Evolutionary conservation across 2,888 invertebrate genomes (phyloP).

Genomic region (Criorhina ranunculi): DNA sequence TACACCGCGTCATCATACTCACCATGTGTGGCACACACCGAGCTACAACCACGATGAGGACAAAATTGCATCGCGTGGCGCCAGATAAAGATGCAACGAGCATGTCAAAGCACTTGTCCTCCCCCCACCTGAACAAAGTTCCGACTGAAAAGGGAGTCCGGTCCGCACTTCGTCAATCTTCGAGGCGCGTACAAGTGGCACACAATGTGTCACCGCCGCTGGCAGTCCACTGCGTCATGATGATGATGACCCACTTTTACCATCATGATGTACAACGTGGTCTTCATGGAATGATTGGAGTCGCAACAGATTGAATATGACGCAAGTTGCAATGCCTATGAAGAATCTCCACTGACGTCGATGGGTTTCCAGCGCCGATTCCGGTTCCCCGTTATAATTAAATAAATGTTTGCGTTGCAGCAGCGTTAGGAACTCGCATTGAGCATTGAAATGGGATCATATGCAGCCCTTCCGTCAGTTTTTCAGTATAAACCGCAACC

Average conservation of each 20-base stretch:
- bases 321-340: constrained; percentile 55
- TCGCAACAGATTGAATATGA: constrained; percentile 53
- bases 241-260: constrained; percentile 48
- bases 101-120: constrained; percentile 55
- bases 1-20: constrained; percentile 37
- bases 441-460: constrained; percentile 64
- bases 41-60: constrained; percentile 5
- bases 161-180: constrained; percentile 47
- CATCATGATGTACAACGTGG: constrained; percentile 46
- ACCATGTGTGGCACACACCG: constrained; percentile 53
- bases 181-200: constrained; percentile 46
- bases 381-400: constrained; percentile 68
- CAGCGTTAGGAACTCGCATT: constrained; percentile 33
- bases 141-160: background rate
- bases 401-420: constrained; percentile 72
- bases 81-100: constrained; percentile 28
- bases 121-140: constrained; percentile 34
- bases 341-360: constrained; percentile 24
- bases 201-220: constrained; percentile 33
- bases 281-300: constrained; percentile 41
- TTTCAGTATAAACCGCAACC: constrained; percentile 47
- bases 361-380: constrained; percentile 34
- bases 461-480: constrained; percentile 26
- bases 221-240: constrained; percentile 54
- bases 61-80: constrained; percentile 51